Evolutionary conservation across 2,888 invertebrate genomes (phyloP).

Genomic region (Flexamia atlantica): DNA sequence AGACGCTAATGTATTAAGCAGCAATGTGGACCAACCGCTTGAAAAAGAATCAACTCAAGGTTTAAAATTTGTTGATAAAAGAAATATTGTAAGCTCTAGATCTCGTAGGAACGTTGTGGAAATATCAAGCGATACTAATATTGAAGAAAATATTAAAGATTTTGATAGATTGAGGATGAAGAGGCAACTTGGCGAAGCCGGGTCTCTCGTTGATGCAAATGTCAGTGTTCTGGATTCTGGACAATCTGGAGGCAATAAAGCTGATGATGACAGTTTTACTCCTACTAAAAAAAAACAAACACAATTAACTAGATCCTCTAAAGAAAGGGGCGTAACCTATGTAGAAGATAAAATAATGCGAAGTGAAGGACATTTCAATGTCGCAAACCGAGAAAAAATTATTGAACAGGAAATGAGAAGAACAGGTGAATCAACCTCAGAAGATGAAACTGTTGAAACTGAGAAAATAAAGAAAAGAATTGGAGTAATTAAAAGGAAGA

Average conservation of each 20-base stretch:
- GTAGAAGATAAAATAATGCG: too few relatives aligned
- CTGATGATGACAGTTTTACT: not conserved
- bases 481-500: too few relatives aligned
- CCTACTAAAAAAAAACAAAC: not conserved
- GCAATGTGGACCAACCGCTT: not conserved
- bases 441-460: too few relatives aligned
- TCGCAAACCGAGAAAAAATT: too few relatives aligned
- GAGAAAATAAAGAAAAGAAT: too few relatives aligned
- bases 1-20: not conserved
- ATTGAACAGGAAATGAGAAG: not conserved
- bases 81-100: not conserved
- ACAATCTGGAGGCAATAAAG: not conserved
- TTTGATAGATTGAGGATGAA: not conserved
- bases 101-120: not conserved
- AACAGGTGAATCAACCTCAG: too few relatives aligned
- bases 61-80: not conserved
- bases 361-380: too few relatives aligned
- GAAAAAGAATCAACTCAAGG: not conserved
- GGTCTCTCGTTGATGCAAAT: not conserved
- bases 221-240: not conserved
- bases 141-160: not conserved
- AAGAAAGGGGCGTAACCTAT: too few relatives aligned
- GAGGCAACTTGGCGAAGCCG: not conserved
- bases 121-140: not conserved
- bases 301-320: too few relatives aligned